Conservation (phyloP, 2,797 vertebrate genomes). For the Hemitrygon akajei region DNA sequence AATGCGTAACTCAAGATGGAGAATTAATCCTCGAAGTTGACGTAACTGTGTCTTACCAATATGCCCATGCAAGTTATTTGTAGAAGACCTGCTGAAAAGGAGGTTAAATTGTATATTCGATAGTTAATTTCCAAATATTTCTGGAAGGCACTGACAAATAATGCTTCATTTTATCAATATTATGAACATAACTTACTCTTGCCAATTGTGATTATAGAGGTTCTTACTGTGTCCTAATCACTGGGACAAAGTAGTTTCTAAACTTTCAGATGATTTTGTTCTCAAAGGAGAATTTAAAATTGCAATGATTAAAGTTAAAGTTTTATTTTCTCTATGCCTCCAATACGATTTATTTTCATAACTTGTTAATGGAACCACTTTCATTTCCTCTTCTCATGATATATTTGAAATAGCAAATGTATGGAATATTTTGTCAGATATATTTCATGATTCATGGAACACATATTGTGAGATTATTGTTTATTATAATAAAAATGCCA, state of each 20-base stretch:
- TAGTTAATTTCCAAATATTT: neutral
- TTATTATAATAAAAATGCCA: neutral
- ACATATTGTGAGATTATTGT: conserved; percentile 14
- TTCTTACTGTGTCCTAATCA: neutral
- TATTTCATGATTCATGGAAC: neutral
- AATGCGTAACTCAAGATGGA: neutral
- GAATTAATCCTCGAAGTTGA: neutral
- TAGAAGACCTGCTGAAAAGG: neutral
- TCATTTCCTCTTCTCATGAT: neutral
- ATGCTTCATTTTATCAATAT: neutral
- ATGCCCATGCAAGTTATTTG: neutral
- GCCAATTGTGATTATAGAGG: neutral
- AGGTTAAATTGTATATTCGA: neutral
- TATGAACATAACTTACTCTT: neutral
- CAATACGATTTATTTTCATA: neutral
- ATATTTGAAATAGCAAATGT: neutral
- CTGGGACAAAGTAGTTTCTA: neutral
- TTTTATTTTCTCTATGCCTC: neutral
- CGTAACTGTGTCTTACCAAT: neutral
- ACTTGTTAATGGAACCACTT: neutral
- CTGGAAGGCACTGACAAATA: neutral
- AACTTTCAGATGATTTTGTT: neutral
- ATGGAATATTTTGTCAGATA: neutral
- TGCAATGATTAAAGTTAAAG: neutral
- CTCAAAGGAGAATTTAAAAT: neutral